Evolutionary conservation across 2,888 invertebrate genomes (phyloP).

Genomic region (Physocephala rufipes): DNA sequence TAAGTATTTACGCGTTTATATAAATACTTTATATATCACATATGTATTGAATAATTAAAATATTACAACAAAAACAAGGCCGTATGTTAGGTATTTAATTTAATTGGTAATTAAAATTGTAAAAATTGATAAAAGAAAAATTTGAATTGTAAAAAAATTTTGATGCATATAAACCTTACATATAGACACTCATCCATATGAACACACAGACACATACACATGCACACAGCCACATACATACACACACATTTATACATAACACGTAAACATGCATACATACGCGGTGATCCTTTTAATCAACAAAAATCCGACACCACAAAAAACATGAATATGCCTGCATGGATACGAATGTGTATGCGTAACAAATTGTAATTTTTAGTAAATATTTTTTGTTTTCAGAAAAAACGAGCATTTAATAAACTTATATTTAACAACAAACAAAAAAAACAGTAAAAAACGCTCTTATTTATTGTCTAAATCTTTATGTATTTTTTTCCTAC

Average conservation of each 20-base stretch:
- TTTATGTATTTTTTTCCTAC: background rate
- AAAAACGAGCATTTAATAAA: conserved; percentile 15
- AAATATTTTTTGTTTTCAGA: conserved; percentile 10
- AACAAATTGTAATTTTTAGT: conserved; percentile 18
- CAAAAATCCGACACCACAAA: too few relatives aligned
- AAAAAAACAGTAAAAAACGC: background rate
- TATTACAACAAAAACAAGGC: conserved; percentile 12
- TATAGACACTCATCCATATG: background rate
- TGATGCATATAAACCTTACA: background rate
- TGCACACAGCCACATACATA: background rate
- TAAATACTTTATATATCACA: conserved; percentile 6
- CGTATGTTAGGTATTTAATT: conserved; percentile 16
- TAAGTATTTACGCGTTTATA: conserved; percentile 7
- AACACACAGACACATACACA: background rate
- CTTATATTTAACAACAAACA: background rate
- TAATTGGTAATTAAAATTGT: conserved; percentile 23
- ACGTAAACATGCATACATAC: too few relatives aligned
- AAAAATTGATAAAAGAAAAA: too few relatives aligned
- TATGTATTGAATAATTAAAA: conserved; percentile 5
- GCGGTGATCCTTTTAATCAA: too few relatives aligned
- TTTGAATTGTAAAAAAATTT: background rate
- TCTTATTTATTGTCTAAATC: background rate
- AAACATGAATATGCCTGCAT: too few relatives aligned
- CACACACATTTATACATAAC: background rate
- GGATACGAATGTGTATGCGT: too few relatives aligned